Evolutionary conservation across 2,888 invertebrate species (phyloP), one percentile per base, ranked within the genome.

Genomic region (Anoncus sp.): DNA sequence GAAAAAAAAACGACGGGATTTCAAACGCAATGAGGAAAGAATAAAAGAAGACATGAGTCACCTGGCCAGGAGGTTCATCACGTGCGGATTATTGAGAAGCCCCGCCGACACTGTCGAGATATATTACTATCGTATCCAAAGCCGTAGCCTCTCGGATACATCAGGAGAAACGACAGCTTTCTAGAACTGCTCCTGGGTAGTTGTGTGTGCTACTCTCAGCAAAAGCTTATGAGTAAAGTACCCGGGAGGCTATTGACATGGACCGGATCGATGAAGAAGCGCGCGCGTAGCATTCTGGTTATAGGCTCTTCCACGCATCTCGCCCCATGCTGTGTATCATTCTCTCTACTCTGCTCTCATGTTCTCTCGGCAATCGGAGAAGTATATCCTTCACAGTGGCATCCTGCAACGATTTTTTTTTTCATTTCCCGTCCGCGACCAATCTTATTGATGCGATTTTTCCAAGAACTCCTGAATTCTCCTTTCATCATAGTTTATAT

Each of bases 231-330:
- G 77, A 78, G 77, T 66, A 70, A 53, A 62, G 60, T 71, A 71
- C 40, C 69, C 73, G 47, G 60, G 51, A 65, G 70, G 65, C 77
- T 77, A 77, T 77, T 77, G 74, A 74, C 65, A 74, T 60, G 57
- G 65, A 60, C 65, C 47, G 70, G 77, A 77, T 74, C 77, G 77
- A 77, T 77, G 77, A 74, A 74, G 74, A 77, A 77, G 60, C 59
- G 65, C 73, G 77, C 40, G n/a, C 75, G 45, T 72, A 66, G 72
- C 63, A 70, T 77, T 74, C 74, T 53, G 65, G 77, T 74, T 74
- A 77, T 74, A 53, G 77, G 53, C 74, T 45, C 53, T 55, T 59
- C 47, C 60, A 51, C 14, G 22, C 47, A 38, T 35, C 31, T 69
- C 35, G 27, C 35, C 55, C 55, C 38, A 31, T 62, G 35, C 45